Evolutionary conservation across 2,113 vertebrate species (phyloP).

Genomic region (Rhadina sibilatrix): DNA sequence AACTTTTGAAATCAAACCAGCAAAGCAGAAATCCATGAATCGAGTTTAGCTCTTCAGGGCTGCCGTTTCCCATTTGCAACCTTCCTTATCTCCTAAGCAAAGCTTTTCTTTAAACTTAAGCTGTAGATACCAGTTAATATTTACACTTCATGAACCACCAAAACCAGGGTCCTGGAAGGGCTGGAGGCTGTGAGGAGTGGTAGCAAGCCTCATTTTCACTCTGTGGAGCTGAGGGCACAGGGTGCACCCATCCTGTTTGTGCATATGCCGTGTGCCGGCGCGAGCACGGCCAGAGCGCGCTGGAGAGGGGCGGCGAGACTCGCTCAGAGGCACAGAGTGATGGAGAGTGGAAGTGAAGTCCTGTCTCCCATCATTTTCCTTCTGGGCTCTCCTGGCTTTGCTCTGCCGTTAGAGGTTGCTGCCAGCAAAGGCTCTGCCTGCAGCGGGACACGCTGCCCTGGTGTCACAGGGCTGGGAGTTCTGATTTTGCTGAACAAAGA

Average conservation of each 20-base stretch:
- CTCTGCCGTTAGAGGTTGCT: not conserved
- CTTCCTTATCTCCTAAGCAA: not conserved
- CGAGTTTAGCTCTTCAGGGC: not conserved
- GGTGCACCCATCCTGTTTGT: not conserved
- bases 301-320: rapidly evolving
- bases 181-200: not conserved
- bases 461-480: not conserved
- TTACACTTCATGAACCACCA: not conserved
- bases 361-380: not conserved
- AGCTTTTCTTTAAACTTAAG: not conserved
- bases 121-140: not conserved
- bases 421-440: not conserved
- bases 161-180: not conserved
- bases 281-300: rapidly evolving
- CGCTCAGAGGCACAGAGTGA: not conserved
- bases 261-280: rapidly evolving
- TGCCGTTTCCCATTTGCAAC: not conserved
- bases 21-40: not conserved
- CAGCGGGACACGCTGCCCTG: rapidly evolving
- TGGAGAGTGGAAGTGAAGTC: not conserved
- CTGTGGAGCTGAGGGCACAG: rapidly evolving
- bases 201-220: not conserved
- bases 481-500: conserved; percentile 39
- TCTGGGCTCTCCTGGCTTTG: not conserved
- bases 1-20: not conserved